Conservation (phyloP, 1,140 invertebrate genomes). For the Helicoverpa armigera region DNA sequence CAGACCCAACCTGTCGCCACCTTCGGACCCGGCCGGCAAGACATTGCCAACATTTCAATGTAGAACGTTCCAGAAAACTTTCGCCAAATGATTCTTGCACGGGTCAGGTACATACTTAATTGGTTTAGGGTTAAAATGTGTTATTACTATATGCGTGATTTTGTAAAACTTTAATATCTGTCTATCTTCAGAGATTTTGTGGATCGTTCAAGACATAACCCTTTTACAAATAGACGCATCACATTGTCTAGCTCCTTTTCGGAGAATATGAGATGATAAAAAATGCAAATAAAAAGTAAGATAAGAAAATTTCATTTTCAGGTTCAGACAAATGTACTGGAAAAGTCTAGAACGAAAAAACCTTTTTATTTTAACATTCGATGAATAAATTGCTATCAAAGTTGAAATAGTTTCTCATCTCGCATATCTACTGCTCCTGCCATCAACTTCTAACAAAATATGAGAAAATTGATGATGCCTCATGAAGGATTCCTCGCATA, state of each 20-base stretch:
- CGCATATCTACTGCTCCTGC: conserved; percentile 11
- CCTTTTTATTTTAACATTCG: neutral
- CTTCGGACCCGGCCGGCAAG: conserved; percentile 41
- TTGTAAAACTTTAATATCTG: too few species aligned
- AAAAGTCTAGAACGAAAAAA: neutral
- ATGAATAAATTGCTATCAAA: conserved; percentile 7
- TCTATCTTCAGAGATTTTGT: neutral
- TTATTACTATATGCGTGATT: neutral
- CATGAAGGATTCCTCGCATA: conserved; percentile 47
- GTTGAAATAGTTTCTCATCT: neutral
- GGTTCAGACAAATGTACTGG: neutral
- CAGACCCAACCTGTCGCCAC: conserved; percentile 71
- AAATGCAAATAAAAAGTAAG: too few species aligned
- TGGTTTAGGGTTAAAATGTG: too few species aligned
- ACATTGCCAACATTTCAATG: conserved; percentile 26
- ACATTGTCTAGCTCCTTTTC: too few species aligned
- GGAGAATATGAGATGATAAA: too few species aligned
- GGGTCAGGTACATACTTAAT: neutral
- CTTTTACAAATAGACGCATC: too few species aligned
- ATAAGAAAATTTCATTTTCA: too few species aligned
- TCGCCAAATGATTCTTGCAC: neutral
- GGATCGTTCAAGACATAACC: neutral
- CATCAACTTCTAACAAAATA: conserved; percentile 38
- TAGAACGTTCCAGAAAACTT: neutral
- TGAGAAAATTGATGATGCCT: conserved; percentile 26